Base-by-base conservation (phyloP, 2,797 vertebrate species). In the Sciaenops ocellatus region DNA sequence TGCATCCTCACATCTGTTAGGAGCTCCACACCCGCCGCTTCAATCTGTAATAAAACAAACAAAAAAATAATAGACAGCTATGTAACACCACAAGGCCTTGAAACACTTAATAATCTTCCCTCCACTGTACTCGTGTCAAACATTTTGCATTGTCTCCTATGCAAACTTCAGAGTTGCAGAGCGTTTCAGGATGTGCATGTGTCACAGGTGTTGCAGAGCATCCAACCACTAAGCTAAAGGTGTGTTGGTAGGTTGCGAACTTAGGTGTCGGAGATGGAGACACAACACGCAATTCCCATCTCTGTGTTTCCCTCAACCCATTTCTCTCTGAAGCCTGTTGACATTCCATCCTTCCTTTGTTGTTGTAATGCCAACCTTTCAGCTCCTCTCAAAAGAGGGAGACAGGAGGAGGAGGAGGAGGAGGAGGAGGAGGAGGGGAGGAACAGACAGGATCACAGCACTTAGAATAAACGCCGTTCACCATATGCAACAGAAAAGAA, bases 281-380 rank as follows among this genome's bases (percentile, higher is more conserved):
- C 71, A 50, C 68, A 60, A 85, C 83, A 85, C 74, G 55, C 82
- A 76, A 63, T 88, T 75, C 82, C 74, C 70, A 80, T 89, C 85
- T 87, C 76, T 78, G 64, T 85, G 72, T 86, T 81, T 81, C 61
- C 69, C 72, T 85, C 73, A 80, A 78, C 77, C 86, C 74, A 72
- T 92, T 90, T 94, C 88, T 92, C 93, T 94, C 90, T 94, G 94
- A 94, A 94, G 93, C 92, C 90, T 92, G 92, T 90, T 95, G 94
- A 95, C 94, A 94, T 95, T 94, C 93, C 92, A 91, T 92, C 91
- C 85, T 91, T 91, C 90, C 92, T 94, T 95, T 95, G 94, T 95
- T 95, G 93, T 94, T 93, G 76, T 93, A 94, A 94, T 94, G 93
- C 90, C 93, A 95, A 93, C 93, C 94, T 94, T 95, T 95, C 94